phyloP scores from a whole-genome alignment of 2,888 invertebrate species.

The Cataglyphis livida region DNA sequence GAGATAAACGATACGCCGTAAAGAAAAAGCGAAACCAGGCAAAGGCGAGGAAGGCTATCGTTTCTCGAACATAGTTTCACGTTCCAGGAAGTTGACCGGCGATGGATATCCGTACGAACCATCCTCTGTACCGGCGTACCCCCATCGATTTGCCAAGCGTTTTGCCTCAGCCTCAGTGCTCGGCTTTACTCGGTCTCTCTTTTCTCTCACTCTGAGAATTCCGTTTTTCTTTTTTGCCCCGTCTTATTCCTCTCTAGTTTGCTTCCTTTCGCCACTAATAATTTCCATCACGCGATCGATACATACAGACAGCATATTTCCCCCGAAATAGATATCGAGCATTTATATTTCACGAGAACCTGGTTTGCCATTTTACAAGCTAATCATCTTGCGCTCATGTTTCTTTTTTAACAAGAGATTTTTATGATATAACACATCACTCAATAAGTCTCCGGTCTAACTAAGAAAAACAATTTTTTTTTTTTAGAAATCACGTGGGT shows the following conservation, averaged over 20 bases:
- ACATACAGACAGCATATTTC: background rate
- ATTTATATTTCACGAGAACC: background rate
- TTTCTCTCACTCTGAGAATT: constrained; percentile 52
- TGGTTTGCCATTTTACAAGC: constrained; percentile 12
- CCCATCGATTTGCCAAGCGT: constrained; percentile 34
- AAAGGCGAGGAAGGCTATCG: constrained; percentile 48
- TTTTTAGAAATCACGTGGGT: too few species aligned
- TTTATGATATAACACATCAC: background rate
- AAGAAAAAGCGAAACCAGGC: constrained; percentile 57
- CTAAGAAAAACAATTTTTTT: too few species aligned
- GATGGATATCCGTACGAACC: constrained; percentile 56
- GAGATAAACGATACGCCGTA: constrained; percentile 41
- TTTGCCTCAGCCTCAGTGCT: constrained; percentile 18
- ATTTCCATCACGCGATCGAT: constrained; percentile 47
- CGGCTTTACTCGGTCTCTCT: constrained; percentile 40
- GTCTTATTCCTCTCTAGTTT: constrained; percentile 30
- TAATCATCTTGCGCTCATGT: background rate
- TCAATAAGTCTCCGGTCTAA: too few species aligned
- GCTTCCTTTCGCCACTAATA: constrained; percentile 16
- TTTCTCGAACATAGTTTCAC: constrained; percentile 76
- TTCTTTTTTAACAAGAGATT: constrained; percentile 14
- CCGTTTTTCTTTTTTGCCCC: constrained; percentile 30
- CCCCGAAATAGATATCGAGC: constrained; percentile 25
- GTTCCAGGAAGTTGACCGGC: constrained; percentile 78
- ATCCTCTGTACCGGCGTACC: constrained; percentile 24